Conservation (phyloP, 1,140 invertebrate genomes). For the Antheraea mylitta region DNA sequence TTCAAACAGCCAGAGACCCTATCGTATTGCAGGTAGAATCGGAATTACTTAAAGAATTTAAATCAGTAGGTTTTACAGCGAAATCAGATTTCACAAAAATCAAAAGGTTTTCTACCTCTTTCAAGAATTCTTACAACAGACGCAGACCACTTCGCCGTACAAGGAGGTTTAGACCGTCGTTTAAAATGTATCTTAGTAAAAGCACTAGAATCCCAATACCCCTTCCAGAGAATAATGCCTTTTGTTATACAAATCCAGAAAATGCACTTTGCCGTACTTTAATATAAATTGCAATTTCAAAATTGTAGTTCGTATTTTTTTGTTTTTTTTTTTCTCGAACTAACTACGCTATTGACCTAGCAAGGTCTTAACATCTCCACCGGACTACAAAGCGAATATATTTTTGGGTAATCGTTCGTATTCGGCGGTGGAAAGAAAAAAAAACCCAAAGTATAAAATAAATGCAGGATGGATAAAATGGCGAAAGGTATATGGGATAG, state of each 20-base stretch:
- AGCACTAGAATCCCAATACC: constrained; percentile 39
- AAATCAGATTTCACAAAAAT: not conserved
- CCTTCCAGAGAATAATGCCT: constrained; percentile 41
- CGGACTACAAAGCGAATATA: too few species aligned
- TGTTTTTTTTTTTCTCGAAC: too few species aligned
- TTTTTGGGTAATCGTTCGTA: too few species aligned
- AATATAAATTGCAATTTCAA: constrained; percentile 15
- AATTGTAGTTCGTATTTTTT: too few species aligned
- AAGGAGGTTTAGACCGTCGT: constrained; percentile 10
- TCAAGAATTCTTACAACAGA: not conserved
- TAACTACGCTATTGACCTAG: too few species aligned
- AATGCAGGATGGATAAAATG: too few species aligned
- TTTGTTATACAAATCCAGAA: constrained; percentile 39
- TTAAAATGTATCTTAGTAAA: constrained; percentile 26
- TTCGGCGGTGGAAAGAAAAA: too few species aligned
- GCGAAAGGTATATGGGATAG: too few species aligned
- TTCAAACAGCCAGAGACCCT: not conserved
- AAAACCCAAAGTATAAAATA: too few species aligned
- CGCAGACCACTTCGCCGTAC: not conserved
- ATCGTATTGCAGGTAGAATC: constrained; percentile 1
- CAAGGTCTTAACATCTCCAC: too few species aligned
- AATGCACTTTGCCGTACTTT: constrained; percentile 38
- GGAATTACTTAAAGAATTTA: constrained; percentile 14
- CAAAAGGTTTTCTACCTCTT: not conserved
- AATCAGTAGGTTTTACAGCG: not conserved